These are phyloP conservation scores for Cheilinus undulatus DNA, from an alignment of 2,113 vertebrate genomes.

Conservation along the genomic window DNA sequence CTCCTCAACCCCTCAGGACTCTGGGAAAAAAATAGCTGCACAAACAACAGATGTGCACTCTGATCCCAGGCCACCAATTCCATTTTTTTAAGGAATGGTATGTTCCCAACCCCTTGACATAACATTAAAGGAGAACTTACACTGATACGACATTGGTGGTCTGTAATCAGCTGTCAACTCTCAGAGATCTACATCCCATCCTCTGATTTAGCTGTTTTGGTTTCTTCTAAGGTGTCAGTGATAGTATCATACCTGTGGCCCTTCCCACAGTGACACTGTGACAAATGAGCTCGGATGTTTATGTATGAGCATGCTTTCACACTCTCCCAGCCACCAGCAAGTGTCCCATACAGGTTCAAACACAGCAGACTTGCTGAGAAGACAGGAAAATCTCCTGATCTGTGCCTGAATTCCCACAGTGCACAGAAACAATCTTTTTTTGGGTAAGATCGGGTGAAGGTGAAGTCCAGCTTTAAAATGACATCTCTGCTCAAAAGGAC, in stretches of 20 bases:
- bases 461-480: slow-evolving; percentile 29
- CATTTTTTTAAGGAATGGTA: slow-evolving; percentile 45
- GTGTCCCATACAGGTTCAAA: slow-evolving; percentile 50
- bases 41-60: slow-evolving; percentile 69
- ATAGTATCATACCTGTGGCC: slow-evolving; percentile 8
- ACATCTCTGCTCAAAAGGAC: slow-evolving; percentile 11
- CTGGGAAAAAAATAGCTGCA: slow-evolving; percentile 31
- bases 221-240: not conserved
- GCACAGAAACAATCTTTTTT: slow-evolving; percentile 16
- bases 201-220: not conserved
- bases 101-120: slow-evolving; percentile 46
- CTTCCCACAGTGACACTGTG: slow-evolving; percentile 33
- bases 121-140: slow-evolving; percentile 31
- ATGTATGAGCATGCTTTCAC: slow-evolving; percentile 12
- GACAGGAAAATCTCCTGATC: slow-evolving; percentile 33
- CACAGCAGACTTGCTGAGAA: slow-evolving; percentile 42
- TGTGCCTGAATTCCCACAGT: slow-evolving; percentile 41
- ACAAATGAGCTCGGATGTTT: slow-evolving; percentile 12
- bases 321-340: slow-evolving; percentile 20
- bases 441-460: slow-evolving; percentile 18
- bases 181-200: not conserved
- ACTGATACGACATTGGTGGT: slow-evolving; percentile 4
- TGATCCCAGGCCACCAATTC: slow-evolving; percentile 51
- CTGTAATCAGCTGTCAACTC: slow-evolving; percentile 1
- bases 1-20: slow-evolving; percentile 21